A percentile compares a stretch with the other conserved stretches of the same genome.
Conservation (phyloP, 1,140 invertebrate species). For the Pachyrhynchus sulphureomaculatus region DNA sequence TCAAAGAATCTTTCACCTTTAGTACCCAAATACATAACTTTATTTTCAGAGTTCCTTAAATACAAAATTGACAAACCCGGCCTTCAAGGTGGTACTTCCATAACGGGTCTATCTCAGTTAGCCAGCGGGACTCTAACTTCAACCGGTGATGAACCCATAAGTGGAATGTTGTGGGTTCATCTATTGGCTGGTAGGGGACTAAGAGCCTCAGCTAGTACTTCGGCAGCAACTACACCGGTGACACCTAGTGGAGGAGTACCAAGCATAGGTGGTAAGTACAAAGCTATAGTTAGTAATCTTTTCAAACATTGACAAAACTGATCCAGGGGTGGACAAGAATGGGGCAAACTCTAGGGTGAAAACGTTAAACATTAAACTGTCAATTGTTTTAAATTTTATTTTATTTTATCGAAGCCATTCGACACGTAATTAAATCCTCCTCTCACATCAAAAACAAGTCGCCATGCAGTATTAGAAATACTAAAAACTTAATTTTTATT, state of each 20-base stretch:
- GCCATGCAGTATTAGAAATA: not conserved
- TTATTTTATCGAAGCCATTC: not conserved
- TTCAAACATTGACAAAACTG: not conserved
- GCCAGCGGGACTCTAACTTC: constrained; percentile 39
- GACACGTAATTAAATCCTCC: not conserved
- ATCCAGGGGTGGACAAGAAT: too few species aligned
- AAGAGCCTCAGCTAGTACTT: constrained; percentile 71
- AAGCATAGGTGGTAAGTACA: constrained; percentile 39
- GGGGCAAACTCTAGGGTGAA: too few species aligned
- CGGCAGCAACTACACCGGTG: constrained; percentile 64
- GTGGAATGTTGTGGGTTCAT: constrained; percentile 89
- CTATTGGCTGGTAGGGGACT: constrained; percentile 86
- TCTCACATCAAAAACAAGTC: not conserved
- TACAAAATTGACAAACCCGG: constrained; percentile 85
- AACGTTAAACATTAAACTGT: too few species aligned
- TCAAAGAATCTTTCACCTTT: not conserved
- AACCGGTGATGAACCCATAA: constrained; percentile 67
- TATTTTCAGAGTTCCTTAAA: constrained; percentile 79
- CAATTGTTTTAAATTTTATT: too few species aligned
- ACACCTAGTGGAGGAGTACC: constrained; percentile 58
- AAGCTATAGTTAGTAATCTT: not conserved
- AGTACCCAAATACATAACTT: too few species aligned
- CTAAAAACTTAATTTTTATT: not conserved
- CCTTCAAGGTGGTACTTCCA: constrained; percentile 50
- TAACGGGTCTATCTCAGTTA: constrained; percentile 41